phyloP scores from a whole-genome alignment of 2,113 vertebrate species.

The Vireo altiloquus region DNA sequence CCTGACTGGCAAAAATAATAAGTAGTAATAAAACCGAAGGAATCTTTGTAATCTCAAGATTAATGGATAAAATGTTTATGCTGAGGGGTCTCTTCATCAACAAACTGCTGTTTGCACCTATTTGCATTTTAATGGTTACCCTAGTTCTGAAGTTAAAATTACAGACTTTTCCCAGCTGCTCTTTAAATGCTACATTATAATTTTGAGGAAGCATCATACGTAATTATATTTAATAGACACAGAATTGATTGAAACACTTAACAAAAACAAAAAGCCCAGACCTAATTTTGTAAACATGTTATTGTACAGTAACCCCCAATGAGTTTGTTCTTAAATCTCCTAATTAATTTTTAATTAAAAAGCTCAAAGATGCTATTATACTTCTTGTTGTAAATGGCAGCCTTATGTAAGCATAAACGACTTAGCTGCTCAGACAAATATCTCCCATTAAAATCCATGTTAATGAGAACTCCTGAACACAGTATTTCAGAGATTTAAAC shows the following conservation, averaged over 20 bases:
- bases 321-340: conserved; percentile 79
- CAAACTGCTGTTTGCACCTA: conserved; percentile 51
- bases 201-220: conserved; percentile 74
- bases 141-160: conserved; percentile 71
- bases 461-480: conserved; percentile 28
- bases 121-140: conserved; percentile 76
- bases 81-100: conserved; percentile 6
- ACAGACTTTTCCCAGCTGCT: conserved; percentile 74
- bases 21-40: neutral
- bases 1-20: neutral
- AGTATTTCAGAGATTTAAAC: neutral
- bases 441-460: conserved; percentile 46
- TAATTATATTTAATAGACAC: conserved; percentile 81
- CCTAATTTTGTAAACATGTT: conserved; percentile 78
- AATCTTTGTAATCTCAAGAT: neutral
- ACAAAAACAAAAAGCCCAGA: conserved; percentile 72
- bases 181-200: conserved; percentile 74
- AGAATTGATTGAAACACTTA: conserved; percentile 78
- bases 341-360: conserved; percentile 87
- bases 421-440: conserved; percentile 46
- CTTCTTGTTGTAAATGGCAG: conserved; percentile 66
- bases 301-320: conserved; percentile 79
- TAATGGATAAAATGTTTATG: conserved; percentile 39
- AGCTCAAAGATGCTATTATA: conserved; percentile 76
- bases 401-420: conserved; percentile 37